phyloP scores from a whole-genome alignment of 2,888 invertebrate species.

The Cordilura impudica region DNA sequence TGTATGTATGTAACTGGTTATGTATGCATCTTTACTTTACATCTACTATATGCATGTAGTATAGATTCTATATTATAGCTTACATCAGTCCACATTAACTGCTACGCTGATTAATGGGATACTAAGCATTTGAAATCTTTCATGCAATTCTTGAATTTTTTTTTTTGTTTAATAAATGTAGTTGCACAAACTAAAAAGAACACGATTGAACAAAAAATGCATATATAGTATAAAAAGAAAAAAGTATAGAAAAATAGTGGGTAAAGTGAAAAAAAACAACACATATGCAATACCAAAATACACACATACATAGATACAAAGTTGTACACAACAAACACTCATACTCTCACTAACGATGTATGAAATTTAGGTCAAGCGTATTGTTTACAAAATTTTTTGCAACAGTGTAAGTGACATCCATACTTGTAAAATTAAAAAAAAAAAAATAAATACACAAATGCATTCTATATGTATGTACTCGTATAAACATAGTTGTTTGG shows the following conservation, averaged over 20 bases:
- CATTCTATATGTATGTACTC: conserved; percentile 8
- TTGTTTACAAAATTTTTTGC: conserved; percentile 76
- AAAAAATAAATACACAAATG: conserved; percentile 13
- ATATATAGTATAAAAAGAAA: not conserved
- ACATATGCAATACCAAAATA: conserved; percentile 20
- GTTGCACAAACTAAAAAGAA: conserved; percentile 55
- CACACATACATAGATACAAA: conserved; percentile 6
- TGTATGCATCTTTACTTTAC: no score
- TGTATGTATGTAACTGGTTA: no score
- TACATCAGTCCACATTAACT: no score
- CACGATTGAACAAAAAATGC: conserved; percentile 11
- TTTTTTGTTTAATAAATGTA: conserved; percentile 31
- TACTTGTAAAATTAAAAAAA: no score
- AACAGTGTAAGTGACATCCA: conserved; percentile 61
- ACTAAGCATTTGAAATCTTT: conserved; percentile 38
- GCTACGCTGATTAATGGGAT: no score
- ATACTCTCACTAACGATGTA: conserved; percentile 40
- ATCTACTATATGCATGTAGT: no score
- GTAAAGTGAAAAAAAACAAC: conserved; percentile 37
- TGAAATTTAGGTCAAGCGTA: conserved; percentile 77
- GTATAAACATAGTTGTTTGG: not conserved
- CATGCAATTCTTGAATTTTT: conserved; percentile 41
- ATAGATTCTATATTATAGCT: not conserved
- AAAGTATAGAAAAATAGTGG: conserved; percentile 18
- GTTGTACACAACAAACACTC: conserved; percentile 22